A percentile compares a stretch with the other conserved stretches of the same genome.
Evolutionary conservation across 1,140 invertebrate genomes (phyloP).

Genomic region (Tetraneura akinire): DNA sequence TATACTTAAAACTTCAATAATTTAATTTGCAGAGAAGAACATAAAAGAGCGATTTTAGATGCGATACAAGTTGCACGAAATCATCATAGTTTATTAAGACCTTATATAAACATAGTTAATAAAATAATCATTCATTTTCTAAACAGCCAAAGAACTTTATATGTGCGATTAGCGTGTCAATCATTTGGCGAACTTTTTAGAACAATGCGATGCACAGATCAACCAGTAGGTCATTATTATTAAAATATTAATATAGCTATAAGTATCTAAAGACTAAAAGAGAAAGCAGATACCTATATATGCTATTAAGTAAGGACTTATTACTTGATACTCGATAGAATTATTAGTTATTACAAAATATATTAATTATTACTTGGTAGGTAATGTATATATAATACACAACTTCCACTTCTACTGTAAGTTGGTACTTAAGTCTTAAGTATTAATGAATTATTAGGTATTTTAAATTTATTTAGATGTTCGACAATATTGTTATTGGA

Average conservation of each 20-base stretch:
- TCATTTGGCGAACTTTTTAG: conserved; percentile 26
- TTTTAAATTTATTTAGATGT: conserved; percentile 6
- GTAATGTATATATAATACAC: too few relatives aligned
- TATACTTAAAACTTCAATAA: neutral
- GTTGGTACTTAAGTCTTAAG: too few relatives aligned
- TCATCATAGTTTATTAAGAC: conserved; percentile 11
- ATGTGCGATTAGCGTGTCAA: conserved; percentile 36
- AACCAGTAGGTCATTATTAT: neutral
- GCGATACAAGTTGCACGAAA: conserved; percentile 4
- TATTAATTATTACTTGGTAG: too few relatives aligned
- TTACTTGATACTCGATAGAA: too few relatives aligned
- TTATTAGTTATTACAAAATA: too few relatives aligned
- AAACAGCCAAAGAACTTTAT: neutral
- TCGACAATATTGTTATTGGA: conserved; percentile 15
- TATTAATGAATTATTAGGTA: too few relatives aligned
- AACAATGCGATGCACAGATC: conserved; percentile 21
- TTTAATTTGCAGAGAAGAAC: conserved; percentile 25
- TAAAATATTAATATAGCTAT: too few relatives aligned
- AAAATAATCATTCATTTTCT: conserved; percentile 24
- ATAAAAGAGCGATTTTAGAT: conserved; percentile 9
- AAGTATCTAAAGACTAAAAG: too few relatives aligned
- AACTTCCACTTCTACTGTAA: too few relatives aligned
- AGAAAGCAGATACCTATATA: too few relatives aligned
- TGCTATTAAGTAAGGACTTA: too few relatives aligned
- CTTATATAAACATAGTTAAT: conserved; percentile 10